Conservation (phyloP, 30 jellyfish, hydroid and myxozoan genomes). For the Aurelia coerulea region DNA sequence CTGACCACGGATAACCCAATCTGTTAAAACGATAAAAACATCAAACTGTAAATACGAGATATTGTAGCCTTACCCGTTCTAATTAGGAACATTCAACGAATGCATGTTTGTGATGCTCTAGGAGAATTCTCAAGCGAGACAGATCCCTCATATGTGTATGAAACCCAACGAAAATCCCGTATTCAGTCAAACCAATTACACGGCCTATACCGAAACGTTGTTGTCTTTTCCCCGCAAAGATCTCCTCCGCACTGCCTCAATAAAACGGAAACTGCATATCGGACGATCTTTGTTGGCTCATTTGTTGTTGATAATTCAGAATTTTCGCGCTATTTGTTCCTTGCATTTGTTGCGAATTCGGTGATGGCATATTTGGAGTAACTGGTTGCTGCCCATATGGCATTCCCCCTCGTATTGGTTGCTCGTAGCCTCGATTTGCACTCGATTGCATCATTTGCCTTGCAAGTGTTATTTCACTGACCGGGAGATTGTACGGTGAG, state of each 20-base stretch:
- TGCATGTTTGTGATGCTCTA: no score
- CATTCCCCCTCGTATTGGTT: constrained; percentile 45
- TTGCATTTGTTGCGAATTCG: constrained; percentile 37
- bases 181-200: no score
- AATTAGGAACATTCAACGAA: no score
- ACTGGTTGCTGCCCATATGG: constrained; percentile 41
- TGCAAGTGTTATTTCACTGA: constrained; percentile 59
- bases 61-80: no score
- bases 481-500: constrained; percentile 67
- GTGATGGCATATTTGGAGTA: constrained; percentile 53
- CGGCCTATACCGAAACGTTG: no score
- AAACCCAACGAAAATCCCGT: no score
- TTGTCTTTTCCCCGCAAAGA: no score
- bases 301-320: constrained; percentile 39
- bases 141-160: no score
- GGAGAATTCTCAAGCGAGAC: no score
- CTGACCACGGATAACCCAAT: no score
- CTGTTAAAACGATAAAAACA: no score
- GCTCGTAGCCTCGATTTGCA: constrained; percentile 60
- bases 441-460: constrained; percentile 63
- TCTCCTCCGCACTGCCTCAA: neutral
- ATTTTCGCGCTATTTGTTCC: constrained; percentile 22
- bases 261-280: constrained; percentile 72
- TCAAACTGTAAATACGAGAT: no score
- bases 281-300: constrained; percentile 50